Evolutionary conservation across 2,888 invertebrate species (phyloP).

Genomic region (Cyaniris semiargus): DNA sequence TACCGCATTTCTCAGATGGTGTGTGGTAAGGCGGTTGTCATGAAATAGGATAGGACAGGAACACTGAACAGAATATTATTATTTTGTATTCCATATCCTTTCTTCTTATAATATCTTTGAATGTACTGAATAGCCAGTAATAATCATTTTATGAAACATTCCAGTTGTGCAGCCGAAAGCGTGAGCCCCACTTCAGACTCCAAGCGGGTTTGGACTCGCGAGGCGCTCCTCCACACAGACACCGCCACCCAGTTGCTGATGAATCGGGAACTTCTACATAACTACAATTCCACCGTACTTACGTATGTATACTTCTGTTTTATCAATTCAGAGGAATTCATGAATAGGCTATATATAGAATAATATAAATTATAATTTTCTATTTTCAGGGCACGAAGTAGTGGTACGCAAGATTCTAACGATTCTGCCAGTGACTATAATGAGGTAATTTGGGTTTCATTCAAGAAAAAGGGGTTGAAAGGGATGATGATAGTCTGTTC

Average conservation of each 20-base stretch:
- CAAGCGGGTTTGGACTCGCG: conserved; percentile 85
- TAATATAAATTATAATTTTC: too few species aligned
- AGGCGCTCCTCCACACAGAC: conserved; percentile 87
- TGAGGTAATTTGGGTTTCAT: conserved; percentile 56
- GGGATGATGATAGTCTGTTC: too few species aligned
- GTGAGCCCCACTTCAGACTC: conserved; percentile 44
- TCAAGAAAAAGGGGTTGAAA: too few species aligned
- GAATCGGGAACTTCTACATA: conserved; percentile 58
- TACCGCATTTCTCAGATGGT: too few species aligned
- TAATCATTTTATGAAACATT: not conserved
- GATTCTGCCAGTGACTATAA: conserved; percentile 78
- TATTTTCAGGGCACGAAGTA: conserved; percentile 58
- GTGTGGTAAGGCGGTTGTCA: too few species aligned
- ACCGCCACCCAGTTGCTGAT: conserved; percentile 74
- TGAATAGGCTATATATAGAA: too few species aligned
- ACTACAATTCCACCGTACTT: conserved; percentile 61
- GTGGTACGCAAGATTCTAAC: conserved; percentile 74
- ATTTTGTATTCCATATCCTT: too few species aligned
- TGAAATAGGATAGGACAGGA: too few species aligned
- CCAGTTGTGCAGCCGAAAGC: conserved; percentile 42
- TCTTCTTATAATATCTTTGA: not conserved
- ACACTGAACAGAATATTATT: too few species aligned
- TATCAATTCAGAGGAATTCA: not conserved
- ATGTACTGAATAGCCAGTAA: not conserved
- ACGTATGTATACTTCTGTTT: not conserved